Evolutionary conservation across 2,113 vertebrate genomes (phyloP), one percentile per base, ranked within the genome.

Genomic region (Osmerus mordax): DNA sequence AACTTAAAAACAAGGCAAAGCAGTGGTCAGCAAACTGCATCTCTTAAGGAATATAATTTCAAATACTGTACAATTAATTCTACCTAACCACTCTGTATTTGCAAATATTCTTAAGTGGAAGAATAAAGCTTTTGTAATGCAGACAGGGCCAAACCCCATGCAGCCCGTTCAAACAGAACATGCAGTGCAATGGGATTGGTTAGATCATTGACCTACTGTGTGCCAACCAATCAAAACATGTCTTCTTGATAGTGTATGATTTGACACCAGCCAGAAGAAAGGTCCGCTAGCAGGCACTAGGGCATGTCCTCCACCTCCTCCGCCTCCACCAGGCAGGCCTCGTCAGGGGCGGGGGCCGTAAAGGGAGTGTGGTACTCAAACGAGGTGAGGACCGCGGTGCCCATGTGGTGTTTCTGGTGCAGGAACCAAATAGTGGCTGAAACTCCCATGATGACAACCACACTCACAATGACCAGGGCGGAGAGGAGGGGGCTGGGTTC

Each of bases 401-500:
- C 89, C 25, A 80, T 75, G 60, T 61, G 80, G 71, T 90, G 83
- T 82, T 86, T 92, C 84, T 96, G 91, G 19, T 93, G 89, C 72
- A 94, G 72, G 81, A 94, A 93, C 93, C 95, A 94, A 73, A 94
- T 56, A 3, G 88, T 84, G 4, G 86, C 88, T 2, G 93, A 94
- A 67, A 92, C 68, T 68, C 87, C 87, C 81, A 93, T 72, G 66
- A 95, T 83, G 65, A 87, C 83, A 16, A 94, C 78, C 65, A 93
- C 91, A 59, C 92, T 91, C 78, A 93, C 79, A 74, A 92, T 90
- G 73, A 96, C 93, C 84, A 95, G 83, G 23, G 83, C 81, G 1
- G 93, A 88, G 76, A 94, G 81, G 74, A 94, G 76, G 3, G 78
- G 66, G 21, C 72, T 91, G 15, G 81, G 60, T 62, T 84, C 92